Evolutionary conservation across 2,797 vertebrate genomes (phyloP), one percentile per base, ranked within the genome.

Genomic region (Oceanodroma leucorhoa): DNA sequence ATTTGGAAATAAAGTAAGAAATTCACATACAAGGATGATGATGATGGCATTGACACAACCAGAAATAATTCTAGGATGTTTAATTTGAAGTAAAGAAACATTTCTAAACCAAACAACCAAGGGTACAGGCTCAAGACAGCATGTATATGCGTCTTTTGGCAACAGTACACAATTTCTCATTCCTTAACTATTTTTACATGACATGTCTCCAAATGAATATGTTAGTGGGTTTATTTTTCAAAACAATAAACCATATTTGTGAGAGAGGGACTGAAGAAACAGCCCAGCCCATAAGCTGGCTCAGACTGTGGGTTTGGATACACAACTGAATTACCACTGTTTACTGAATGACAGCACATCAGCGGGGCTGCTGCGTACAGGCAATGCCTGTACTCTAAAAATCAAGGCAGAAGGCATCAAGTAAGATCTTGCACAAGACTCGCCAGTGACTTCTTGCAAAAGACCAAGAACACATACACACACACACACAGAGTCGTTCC

Each of bases 91-190:
- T 40, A 87, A 95, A 87, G 9, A 91, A 95, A 77, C 60, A 45
- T 88, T 83, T 90, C 40, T 69, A 92, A 96, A 61, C 55, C 45
- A 95, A 95, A 70, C 41, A 79, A 62, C 14, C 48, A 66, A 27
- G 40, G 34, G 40, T 41, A 53, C 43, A 75, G 48, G 51, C 55
- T 90, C 77, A 90, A 66, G 57, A 53, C 34, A 76, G 30, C 60
- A 53, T 26, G n/a, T 32, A 65, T 27, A 51, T 10, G 4, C 14
- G 1, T 71, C 41, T 88, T 94, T 58, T 82, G 66, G 58, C 84
- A 78, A 69, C 7, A 55, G 26, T 13, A 62, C 29, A 38, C 26
- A 88, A 55, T 19, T 50, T 54, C 36, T 86, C 18, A 38, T 72
- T 77, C 71, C 71, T 57, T 38, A 75, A 57, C 54, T 87, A 67